Percentiles rank a stretch among this genome's conserved stretches.
Conservation (phyloP, 1,140 invertebrate species). For the Copidosoma floridanum region DNA sequence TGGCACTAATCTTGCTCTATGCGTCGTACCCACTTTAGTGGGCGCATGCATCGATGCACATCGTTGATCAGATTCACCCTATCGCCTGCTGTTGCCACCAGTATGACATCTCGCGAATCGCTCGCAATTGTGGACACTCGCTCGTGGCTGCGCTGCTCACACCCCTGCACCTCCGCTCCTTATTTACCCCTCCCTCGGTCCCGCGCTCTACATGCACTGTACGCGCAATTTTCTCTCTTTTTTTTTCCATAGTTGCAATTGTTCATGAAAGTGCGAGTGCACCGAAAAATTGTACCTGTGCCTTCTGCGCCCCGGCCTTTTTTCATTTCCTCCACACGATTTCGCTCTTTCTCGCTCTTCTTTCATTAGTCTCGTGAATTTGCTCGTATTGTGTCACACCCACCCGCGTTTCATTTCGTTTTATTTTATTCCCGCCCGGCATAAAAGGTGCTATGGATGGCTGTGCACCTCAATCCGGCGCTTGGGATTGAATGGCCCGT, state of each 20-base stretch:
- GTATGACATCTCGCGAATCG: too few relatives aligned
- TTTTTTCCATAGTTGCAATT: background rate
- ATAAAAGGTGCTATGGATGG: too few relatives aligned
- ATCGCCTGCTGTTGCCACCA: too few relatives aligned
- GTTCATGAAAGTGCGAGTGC: background rate
- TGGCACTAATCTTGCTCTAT: too few relatives aligned
- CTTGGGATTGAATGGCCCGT: too few relatives aligned
- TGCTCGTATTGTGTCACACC: background rate
- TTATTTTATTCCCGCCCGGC: background rate
- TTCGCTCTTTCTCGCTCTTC: too few relatives aligned
- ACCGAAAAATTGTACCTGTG: slow-evolving; percentile 7
- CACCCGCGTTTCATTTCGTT: background rate
- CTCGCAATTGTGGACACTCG: slow-evolving; percentile 3
- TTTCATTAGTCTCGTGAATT: background rate
- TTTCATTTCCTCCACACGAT: background rate
- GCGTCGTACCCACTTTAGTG: too few relatives aligned
- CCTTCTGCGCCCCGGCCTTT: background rate
- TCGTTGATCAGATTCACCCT: too few relatives aligned
- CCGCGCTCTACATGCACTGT: too few relatives aligned
- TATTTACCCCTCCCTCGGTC: too few relatives aligned
- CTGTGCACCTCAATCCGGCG: too few relatives aligned
- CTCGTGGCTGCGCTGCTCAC: background rate
- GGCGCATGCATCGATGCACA: too few relatives aligned
- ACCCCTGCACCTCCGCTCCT: background rate
- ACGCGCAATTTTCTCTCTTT: background rate